These are phyloP conservation scores for Hipparchia sbordonii DNA, from an alignment of 2,888 invertebrate species.

Conservation along the genomic window DNA sequence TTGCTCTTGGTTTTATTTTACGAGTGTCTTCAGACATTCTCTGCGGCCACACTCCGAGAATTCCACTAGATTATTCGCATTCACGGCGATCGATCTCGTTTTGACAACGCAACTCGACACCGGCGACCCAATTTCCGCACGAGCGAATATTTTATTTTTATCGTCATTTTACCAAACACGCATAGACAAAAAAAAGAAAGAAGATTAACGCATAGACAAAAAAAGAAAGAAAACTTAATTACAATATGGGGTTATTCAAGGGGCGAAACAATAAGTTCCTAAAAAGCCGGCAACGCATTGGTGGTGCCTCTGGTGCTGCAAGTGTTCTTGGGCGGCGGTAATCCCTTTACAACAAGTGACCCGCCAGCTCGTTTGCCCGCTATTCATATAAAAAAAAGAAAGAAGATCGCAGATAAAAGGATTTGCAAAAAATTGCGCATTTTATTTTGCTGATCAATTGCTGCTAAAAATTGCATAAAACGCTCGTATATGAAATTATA, in stretches of 20 bases:
- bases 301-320: too few relatives aligned
- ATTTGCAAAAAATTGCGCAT: too few relatives aligned
- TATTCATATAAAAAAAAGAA: too few relatives aligned
- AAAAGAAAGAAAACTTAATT: not conserved
- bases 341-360: too few relatives aligned
- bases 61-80: not conserved
- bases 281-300: too few relatives aligned
- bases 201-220: not conserved
- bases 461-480: not conserved
- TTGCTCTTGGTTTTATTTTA: too few relatives aligned
- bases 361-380: too few relatives aligned
- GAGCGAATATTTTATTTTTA: conserved; percentile 21
- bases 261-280: too few relatives aligned
- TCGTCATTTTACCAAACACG: conserved; percentile 1
- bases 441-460: not conserved
- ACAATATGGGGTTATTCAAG: too few relatives aligned
- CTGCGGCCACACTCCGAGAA: not conserved
- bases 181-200: not conserved
- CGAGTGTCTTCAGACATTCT: not conserved
- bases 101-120: conserved; percentile 38
- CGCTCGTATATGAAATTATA: too few relatives aligned
- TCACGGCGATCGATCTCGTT: conserved; percentile 35
- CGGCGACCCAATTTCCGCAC: conserved; percentile 34
- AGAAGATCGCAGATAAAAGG: too few relatives aligned
- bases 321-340: too few relatives aligned